Evolutionary conservation across 2,797 vertebrate species (phyloP).

Genomic region (Etheostoma perlongum): DNA sequence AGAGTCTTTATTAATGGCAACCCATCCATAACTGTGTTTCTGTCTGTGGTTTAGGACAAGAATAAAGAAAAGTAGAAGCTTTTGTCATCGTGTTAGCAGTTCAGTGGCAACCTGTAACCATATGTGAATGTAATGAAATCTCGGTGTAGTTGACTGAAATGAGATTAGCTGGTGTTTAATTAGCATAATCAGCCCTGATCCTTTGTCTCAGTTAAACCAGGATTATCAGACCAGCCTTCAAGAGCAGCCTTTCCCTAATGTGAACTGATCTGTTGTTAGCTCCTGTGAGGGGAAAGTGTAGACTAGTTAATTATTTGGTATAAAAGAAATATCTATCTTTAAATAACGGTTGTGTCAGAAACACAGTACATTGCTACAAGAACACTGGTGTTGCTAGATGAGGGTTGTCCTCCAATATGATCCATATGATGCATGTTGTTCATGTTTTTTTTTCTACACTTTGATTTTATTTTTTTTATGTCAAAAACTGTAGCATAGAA

Average conservation of each 20-base stretch:
- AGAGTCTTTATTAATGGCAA: not conserved
- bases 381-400: not conserved
- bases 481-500: not conserved
- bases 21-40: not conserved
- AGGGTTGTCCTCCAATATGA: not conserved
- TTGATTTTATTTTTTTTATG: not conserved
- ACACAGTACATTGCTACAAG: not conserved
- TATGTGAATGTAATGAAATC: constrained; percentile 50
- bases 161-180: constrained; percentile 75
- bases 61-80: not conserved
- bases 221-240: constrained; percentile 51
- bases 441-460: not conserved
- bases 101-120: constrained; percentile 2
- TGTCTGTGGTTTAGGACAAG: not conserved
- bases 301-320: not conserved
- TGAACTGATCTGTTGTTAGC: constrained; percentile 19
- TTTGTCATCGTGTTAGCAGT: not conserved
- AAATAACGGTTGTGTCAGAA: not conserved
- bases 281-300: not conserved
- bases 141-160: constrained; percentile 69
- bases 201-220: constrained; percentile 68
- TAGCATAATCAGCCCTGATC: constrained; percentile 73
- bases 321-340: not conserved
- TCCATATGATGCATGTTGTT: not conserved
- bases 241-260: constrained; percentile 25